A percentile compares a stretch with the other conserved stretches of the same genome.
Conservation (phyloP, 2,113 vertebrate genomes). For the Ia io region DNA sequence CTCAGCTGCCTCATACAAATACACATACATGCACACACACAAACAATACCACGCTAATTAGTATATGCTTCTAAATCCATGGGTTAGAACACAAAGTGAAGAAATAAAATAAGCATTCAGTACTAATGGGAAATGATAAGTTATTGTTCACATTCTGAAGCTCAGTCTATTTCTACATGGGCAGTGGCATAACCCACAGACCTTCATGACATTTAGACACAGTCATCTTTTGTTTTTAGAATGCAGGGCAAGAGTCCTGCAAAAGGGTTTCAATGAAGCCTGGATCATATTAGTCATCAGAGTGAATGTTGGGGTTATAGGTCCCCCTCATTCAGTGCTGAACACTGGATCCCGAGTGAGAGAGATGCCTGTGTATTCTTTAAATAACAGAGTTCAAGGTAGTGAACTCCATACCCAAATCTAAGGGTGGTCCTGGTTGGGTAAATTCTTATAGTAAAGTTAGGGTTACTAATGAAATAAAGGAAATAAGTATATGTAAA, state of each 20-base stretch:
- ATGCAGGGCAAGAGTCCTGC: neutral
- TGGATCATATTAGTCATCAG: neutral
- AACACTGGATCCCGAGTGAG: neutral
- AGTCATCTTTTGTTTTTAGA: neutral
- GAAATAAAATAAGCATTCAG: neutral
- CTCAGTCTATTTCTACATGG: neutral
- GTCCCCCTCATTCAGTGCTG: neutral
- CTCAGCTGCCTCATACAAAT: neutral
- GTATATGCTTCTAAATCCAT: neutral
- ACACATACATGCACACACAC: neutral
- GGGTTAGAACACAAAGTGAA: neutral
- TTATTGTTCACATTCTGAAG: neutral
- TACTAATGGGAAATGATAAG: neutral
- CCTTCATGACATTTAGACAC: neutral
- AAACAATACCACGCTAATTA: neutral
- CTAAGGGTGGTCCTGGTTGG: neutral
- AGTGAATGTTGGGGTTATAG: neutral
- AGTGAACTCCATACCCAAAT: neutral
- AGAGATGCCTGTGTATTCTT: neutral
- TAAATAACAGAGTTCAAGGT: neutral
- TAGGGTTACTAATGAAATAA: neutral
- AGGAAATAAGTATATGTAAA: neutral
- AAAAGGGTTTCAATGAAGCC: neutral
- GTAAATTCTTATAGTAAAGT: neutral
- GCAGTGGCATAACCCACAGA: neutral